Conservation (phyloP, 2,797 vertebrate genomes). For the Acanthurus tractus region DNA sequence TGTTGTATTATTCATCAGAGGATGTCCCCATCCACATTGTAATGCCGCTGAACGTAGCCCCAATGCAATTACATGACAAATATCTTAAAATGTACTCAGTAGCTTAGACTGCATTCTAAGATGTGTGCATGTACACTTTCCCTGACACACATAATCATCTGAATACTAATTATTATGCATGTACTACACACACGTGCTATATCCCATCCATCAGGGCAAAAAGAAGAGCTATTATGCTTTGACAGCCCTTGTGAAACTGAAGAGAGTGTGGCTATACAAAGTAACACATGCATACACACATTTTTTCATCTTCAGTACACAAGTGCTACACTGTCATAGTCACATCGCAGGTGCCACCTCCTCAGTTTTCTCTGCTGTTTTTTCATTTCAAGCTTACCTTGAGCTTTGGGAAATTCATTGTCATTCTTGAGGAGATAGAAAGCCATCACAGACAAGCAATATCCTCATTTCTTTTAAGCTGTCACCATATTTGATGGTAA, state of each 20-base stretch:
- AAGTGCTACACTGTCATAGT: conserved; percentile 23
- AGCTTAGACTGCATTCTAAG: conserved; percentile 19
- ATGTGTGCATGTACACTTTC: conserved; percentile 8
- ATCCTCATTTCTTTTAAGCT: conserved; percentile 39
- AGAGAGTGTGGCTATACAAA: conserved; percentile 7
- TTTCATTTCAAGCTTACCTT: conserved; percentile 48
- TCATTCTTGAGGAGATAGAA: conserved; percentile 36
- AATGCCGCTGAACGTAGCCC: conserved; percentile 59
- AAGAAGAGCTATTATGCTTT: conserved; percentile 39
- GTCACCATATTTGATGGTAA: conserved; percentile 36
- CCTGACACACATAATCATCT: conserved; percentile 10
- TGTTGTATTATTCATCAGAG: conserved; percentile 94
- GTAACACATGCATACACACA: conserved; percentile 4
- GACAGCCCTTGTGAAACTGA: conserved; percentile 42
- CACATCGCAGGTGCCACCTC: conserved; percentile 31
- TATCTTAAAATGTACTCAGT: conserved; percentile 59
- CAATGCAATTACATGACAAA: conserved; percentile 75
- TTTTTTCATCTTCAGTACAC: conserved; percentile 47
- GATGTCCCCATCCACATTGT: conserved; percentile 79
- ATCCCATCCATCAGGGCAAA: conserved; percentile 22
- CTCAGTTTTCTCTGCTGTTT: conserved; percentile 28
- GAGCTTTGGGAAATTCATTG: conserved; percentile 46
- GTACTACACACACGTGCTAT: conserved; percentile 7
- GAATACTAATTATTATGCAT: conserved; percentile 22
- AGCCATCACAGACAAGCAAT: conserved; percentile 32